These are phyloP conservation scores for Spatulosminthurus flaviceps DNA, from an alignment of 2,888 invertebrate species.

Conservation along the genomic window DNA sequence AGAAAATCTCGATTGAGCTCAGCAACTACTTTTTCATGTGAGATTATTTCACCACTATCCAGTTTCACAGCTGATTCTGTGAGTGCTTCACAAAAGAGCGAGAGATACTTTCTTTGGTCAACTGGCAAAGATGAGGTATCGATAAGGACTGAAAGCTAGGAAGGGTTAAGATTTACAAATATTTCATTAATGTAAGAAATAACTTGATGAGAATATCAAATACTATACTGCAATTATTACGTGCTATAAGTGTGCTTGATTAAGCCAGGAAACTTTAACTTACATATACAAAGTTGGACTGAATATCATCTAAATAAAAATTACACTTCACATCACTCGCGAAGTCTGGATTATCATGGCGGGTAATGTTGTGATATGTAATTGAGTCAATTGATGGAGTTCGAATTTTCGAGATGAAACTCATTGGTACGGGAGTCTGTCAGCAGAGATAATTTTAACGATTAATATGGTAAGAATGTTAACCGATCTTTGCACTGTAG, in stretches of 20 bases:
- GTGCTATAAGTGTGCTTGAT: too few relatives aligned
- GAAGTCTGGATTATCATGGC: conserved; percentile 59
- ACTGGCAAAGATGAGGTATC: conserved; percentile 74
- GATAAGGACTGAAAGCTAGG: conserved; percentile 77
- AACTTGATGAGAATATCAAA: too few relatives aligned
- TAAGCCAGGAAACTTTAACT: background rate
- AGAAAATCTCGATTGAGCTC: conserved; percentile 81
- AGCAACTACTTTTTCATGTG: conserved; percentile 80
- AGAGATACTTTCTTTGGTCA: conserved; percentile 76
- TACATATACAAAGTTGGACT: conserved; percentile 86
- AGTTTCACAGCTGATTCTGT: conserved; percentile 77
- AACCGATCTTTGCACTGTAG: too few relatives aligned
- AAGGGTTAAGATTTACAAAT: background rate
- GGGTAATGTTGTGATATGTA: conserved; percentile 54
- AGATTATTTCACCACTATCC: conserved; percentile 68
- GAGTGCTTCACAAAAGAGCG: conserved; percentile 78
- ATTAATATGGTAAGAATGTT: too few relatives aligned
- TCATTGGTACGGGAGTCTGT: conserved; percentile 76
- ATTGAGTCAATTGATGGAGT: conserved; percentile 77
- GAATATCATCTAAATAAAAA: conserved; percentile 75
- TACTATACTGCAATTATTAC: too few relatives aligned
- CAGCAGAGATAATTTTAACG: conserved; percentile 56
- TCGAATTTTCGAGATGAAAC: conserved; percentile 77
- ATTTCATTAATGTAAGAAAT: too few relatives aligned
- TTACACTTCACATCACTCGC: conserved; percentile 58